phyloP scores from a whole-genome alignment of 2,113 vertebrate species.

The Myotis lucifugus region DNA sequence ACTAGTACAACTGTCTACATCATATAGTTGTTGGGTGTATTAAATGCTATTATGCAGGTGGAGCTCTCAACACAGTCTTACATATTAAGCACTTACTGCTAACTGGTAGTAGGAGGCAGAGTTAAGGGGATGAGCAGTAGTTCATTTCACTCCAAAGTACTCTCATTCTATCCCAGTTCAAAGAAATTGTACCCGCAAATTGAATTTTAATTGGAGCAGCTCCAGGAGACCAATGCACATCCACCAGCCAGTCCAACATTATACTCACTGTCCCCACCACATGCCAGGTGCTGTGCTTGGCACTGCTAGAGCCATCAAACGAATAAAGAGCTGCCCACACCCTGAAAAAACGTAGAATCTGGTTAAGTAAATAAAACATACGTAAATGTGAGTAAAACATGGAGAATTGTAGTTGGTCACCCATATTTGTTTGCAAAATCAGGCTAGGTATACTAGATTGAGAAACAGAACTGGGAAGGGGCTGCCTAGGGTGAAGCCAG shows the following conservation, averaged over 20 bases:
- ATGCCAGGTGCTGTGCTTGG: neutral
- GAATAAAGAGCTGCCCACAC: neutral
- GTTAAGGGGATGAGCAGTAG: neutral
- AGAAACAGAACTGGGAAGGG: neutral
- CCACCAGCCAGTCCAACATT: neutral
- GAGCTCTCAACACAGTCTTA: neutral
- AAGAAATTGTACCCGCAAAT: neutral
- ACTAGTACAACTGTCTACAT: neutral
- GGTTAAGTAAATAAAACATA: neutral
- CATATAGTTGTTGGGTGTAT: neutral
- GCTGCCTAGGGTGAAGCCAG: neutral
- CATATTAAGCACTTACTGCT: neutral
- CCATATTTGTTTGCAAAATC: neutral
- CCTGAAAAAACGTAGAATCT: neutral
- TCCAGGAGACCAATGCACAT: neutral
- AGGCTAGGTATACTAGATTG: neutral
- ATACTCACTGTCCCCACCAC: neutral
- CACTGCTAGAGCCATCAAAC: neutral
- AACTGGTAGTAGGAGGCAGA: neutral
- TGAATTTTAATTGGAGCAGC: neutral
- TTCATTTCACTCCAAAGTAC: neutral
- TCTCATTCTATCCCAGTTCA: conserved; percentile 25
- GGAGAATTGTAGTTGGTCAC: neutral
- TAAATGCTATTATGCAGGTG: neutral
- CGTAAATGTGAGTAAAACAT: neutral